Evolutionary conservation across 2,797 vertebrate genomes (phyloP).

Genomic region (Sebastes vulpes): DNA sequence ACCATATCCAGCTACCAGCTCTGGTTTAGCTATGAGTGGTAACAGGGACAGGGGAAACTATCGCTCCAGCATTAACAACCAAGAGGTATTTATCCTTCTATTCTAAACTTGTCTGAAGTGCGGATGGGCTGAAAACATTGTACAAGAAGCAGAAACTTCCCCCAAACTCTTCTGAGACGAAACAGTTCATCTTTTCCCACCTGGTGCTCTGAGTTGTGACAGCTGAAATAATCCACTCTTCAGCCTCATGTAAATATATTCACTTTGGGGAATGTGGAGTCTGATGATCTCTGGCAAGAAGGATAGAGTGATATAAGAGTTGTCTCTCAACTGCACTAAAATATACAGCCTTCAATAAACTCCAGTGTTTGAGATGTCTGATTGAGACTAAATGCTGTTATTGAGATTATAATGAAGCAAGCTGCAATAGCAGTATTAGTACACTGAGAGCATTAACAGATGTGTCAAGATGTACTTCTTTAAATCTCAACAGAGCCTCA

Average conservation of each 20-base stretch:
- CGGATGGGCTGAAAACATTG: neutral
- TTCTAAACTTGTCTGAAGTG: neutral
- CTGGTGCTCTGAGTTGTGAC: conserved; percentile 51
- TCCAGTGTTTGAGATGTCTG: neutral
- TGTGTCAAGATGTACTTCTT: neutral
- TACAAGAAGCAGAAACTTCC: conserved; percentile 12
- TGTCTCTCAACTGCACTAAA: conserved; percentile 22
- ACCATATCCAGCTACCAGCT: neutral
- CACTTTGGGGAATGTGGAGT: conserved; percentile 31
- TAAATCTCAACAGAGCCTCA: conserved; percentile 1
- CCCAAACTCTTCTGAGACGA: conserved; percentile 13
- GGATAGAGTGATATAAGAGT: conserved; percentile 4
- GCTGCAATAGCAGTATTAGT: neutral
- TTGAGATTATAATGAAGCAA: conserved; percentile 7
- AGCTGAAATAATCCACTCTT: conserved; percentile 65
- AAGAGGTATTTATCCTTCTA: neutral
- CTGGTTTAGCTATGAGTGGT: neutral
- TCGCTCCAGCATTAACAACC: neutral
- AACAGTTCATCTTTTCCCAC: conserved; percentile 29
- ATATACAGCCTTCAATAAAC: conserved; percentile 4
- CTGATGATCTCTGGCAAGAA: conserved; percentile 36
- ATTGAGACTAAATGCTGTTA: neutral
- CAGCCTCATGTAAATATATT: conserved; percentile 48
- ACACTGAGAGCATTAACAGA: neutral
- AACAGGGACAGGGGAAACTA: neutral